phyloP scores from a whole-genome alignment of 2,797 vertebrate species.

The Discoglossus pictus region DNA sequence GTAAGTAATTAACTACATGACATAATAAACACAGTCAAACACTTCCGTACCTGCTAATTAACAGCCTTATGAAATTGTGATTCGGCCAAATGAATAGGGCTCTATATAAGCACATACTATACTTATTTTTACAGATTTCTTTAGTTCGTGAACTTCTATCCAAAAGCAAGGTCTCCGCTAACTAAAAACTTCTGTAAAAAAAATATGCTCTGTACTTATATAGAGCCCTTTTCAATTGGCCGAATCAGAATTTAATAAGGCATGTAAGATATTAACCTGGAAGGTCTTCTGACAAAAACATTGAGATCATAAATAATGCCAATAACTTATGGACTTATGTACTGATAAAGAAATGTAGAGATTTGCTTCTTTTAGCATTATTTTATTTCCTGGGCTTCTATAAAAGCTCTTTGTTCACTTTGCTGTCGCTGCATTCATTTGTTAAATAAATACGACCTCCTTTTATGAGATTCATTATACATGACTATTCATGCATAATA shows the following conservation, averaged over 20 bases:
- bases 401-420: neutral
- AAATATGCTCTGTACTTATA: too few species aligned
- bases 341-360: neutral
- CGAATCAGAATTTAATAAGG: too few species aligned
- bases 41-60: conserved; percentile 17
- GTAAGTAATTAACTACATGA: conserved; percentile 15
- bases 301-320: neutral
- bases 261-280: conserved; percentile 11
- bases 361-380: neutral
- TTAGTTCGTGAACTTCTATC: too few species aligned
- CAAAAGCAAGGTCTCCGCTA: too few species aligned
- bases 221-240: too few species aligned
- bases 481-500: conserved; percentile 28
- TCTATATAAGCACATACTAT: too few species aligned
- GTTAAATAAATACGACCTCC: conserved; percentile 6
- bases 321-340: neutral
- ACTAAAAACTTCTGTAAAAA: too few species aligned
- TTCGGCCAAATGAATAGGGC: too few species aligned
- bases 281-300: conserved; percentile 2
- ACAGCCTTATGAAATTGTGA: too few species aligned
- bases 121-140: too few species aligned
- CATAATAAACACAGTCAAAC: conserved; percentile 17
- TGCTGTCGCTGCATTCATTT: conserved; percentile 10
- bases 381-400: neutral
- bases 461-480: conserved; percentile 32